Evolutionary conservation across 2,888 invertebrate genomes (phyloP).

Genomic region (Standfussiana lucernea): DNA sequence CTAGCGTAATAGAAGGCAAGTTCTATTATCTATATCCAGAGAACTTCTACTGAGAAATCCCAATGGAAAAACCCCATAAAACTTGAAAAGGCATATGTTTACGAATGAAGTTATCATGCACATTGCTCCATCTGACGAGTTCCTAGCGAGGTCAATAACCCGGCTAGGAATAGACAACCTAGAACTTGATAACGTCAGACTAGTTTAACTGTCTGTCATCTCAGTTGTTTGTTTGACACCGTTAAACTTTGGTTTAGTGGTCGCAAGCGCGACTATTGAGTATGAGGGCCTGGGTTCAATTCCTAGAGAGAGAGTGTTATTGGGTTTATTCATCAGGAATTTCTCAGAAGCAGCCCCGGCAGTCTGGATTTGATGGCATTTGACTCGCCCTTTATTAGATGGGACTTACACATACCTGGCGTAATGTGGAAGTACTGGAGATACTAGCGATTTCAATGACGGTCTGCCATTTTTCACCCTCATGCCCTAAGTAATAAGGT

Average conservation of each 20-base stretch:
- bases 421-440: neutral
- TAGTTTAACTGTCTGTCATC: neutral
- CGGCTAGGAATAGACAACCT: slow-evolving; percentile 57
- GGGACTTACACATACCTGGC: no score
- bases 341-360: neutral
- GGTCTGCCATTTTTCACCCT: no score
- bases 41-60: neutral
- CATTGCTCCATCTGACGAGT: slow-evolving; percentile 28
- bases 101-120: slow-evolving; percentile 61
- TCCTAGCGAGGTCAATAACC: slow-evolving; percentile 61
- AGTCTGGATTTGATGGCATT: neutral
- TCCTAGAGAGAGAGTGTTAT: neutral
- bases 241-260: neutral
- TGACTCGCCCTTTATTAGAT: neutral
- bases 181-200: slow-evolving; percentile 68
- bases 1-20: neutral
- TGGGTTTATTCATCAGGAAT: neutral
- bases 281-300: neutral
- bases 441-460: no score
- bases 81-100: slow-evolving; percentile 46
- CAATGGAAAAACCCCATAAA: neutral
- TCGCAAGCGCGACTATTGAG: neutral
- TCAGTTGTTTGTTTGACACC: slow-evolving; percentile 1
- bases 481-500: no score
- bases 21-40: no score